Percentiles rank a stretch among this genome's conserved stretches.
These are phyloP conservation scores for Drosophila pseudoobscura DNA, from an alignment of 1,140 invertebrate species.

Conservation along the genomic window DNA sequence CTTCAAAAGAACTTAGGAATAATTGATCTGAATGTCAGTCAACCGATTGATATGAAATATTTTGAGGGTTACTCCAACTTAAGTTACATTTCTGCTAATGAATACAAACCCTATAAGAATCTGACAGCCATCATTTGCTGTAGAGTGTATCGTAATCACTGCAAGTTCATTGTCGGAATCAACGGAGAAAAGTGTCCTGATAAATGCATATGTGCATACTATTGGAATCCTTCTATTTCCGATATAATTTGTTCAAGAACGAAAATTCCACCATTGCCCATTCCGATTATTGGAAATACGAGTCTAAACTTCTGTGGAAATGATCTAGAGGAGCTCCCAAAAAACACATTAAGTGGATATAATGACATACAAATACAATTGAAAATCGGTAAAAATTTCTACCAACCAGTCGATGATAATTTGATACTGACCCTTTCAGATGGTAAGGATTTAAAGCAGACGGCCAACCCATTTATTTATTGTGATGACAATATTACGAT, in stretches of 20 bases:
- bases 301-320: not conserved
- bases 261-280: slow-evolving; percentile 9
- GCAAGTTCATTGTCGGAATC: not conserved
- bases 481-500: slow-evolving; percentile 1
- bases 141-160: not conserved
- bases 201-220: not conserved
- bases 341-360: slow-evolving; percentile 3
- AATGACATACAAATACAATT: not conserved
- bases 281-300: not conserved
- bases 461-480: too few species aligned
- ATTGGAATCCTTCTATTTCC: not conserved
- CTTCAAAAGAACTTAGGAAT: too few species aligned
- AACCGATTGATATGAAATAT: not conserved
- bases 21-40: too few species aligned
- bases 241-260: not conserved
- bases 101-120: not conserved
- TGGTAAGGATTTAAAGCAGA: slow-evolving; percentile 1
- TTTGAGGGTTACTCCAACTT: slow-evolving; percentile 4
- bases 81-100: not conserved
- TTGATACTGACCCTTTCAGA: too few species aligned
- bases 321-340: not conserved
- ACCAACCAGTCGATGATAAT: too few species aligned
- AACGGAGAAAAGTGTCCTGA: slow-evolving; percentile 3
- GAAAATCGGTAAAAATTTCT: not conserved
- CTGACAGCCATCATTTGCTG: slow-evolving; percentile 9